A percentile compares a stretch with the other conserved stretches of the same genome.
These are phyloP conservation scores for Hemicrepidius hirtus DNA, from an alignment of 2,888 invertebrate species.

Conservation along the genomic window DNA sequence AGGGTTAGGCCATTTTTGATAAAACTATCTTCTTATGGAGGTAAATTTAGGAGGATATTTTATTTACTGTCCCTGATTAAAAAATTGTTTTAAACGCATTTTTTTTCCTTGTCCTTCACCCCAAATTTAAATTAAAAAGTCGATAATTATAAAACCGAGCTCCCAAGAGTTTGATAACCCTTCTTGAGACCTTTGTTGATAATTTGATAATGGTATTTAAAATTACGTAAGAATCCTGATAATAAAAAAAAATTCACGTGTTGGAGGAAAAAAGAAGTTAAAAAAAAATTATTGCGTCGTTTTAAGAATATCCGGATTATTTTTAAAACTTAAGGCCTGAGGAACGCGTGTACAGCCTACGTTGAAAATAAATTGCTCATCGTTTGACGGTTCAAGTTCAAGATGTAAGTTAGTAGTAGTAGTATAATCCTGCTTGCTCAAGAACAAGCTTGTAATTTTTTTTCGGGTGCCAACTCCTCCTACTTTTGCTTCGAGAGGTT, in stretches of 20 bases:
- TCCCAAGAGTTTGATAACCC: slow-evolving; percentile 25
- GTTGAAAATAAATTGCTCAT: slow-evolving; percentile 21
- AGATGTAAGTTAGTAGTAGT: slow-evolving; percentile 18
- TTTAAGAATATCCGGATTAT: slow-evolving; percentile 9
- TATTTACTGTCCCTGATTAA: too few relatives aligned
- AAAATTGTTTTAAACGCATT: neutral
- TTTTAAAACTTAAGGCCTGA: slow-evolving; percentile 3
- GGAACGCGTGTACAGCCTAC: slow-evolving; percentile 18
- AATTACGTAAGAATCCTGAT: slow-evolving; percentile 19
- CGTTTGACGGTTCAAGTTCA: slow-evolving; percentile 27
- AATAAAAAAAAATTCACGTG: too few relatives aligned
- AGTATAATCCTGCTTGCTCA: neutral
- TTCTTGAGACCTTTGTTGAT: slow-evolving; percentile 4
- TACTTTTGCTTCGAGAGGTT: neutral
- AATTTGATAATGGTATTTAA: slow-evolving; percentile 14
- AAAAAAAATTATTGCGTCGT: slow-evolving; percentile 3
- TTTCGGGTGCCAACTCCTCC: slow-evolving; percentile 10
- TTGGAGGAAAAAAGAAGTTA: neutral
- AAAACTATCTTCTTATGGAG: too few relatives aligned
- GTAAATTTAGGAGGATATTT: too few relatives aligned
- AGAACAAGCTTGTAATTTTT: neutral
- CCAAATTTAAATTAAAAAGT: slow-evolving; percentile 29
- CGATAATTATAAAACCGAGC: slow-evolving; percentile 11
- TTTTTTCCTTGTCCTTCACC: slow-evolving; percentile 14
- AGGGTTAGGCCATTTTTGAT: too few relatives aligned